phyloP scores from a whole-genome alignment of 2,113 vertebrate genomes.

The Pyrgilauda ruficollis region DNA sequence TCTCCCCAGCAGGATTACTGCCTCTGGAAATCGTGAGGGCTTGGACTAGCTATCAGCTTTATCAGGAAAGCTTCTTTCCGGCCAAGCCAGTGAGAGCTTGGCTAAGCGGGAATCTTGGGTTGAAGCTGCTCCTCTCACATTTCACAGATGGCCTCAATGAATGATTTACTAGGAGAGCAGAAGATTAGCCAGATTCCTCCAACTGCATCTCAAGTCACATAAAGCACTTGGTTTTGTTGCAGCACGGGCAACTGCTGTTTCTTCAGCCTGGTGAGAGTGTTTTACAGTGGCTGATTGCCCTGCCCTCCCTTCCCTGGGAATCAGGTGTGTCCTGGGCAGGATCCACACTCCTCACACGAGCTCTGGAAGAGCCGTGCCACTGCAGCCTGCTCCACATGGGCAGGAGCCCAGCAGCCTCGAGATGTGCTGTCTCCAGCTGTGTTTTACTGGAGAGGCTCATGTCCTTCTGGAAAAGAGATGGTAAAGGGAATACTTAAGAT shows the following conservation, averaged over 20 bases:
- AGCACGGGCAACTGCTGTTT: not conserved
- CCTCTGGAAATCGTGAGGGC: constrained; percentile 18
- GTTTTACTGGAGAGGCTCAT: not conserved
- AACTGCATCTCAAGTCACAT: not conserved
- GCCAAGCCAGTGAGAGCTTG: constrained; percentile 27
- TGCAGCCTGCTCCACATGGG: not conserved
- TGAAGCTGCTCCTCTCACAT: constrained; percentile 44
- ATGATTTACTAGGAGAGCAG: constrained; percentile 62
- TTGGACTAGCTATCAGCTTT: constrained; percentile 33
- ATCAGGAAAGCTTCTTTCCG: constrained; percentile 48
- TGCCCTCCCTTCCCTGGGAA: not conserved
- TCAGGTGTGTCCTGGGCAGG: not conserved
- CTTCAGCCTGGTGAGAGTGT: not conserved
- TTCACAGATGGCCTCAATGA: constrained; percentile 60
- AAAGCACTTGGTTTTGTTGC: not conserved
- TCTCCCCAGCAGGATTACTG: constrained; percentile 42
- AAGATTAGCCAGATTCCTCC: constrained; percentile 62
- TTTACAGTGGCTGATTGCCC: constrained; percentile 5
- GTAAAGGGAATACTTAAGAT: not conserved
- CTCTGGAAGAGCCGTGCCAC: not conserved
- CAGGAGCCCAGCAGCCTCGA: not conserved
- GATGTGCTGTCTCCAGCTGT: not conserved
- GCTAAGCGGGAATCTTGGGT: not conserved
- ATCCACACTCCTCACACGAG: accelerated
- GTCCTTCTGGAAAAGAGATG: not conserved